Base-by-base conservation (phyloP, 2,113 vertebrate genomes). In the Cochlearius cochlearius region DNA sequence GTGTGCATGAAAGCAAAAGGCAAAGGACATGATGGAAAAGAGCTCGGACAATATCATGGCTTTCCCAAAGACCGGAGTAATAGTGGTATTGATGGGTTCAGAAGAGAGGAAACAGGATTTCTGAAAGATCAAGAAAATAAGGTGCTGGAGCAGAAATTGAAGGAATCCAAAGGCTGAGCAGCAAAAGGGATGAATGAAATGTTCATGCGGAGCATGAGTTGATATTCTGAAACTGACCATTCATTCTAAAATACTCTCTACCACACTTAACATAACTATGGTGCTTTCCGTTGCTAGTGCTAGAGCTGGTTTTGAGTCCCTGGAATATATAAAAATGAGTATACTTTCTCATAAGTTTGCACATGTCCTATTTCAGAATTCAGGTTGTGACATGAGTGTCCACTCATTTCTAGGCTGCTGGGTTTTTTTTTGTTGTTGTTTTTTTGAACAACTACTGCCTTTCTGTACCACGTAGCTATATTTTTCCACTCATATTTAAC, bases 401-500 rank as follows among this genome's bases (percentile, higher is more conserved):
- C 36, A 29, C 30, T 91, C 27, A 78, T 52, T 96, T 93, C 67
- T 83, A 80, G 23, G 62, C 10, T 90, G 39, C 10, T 67, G 25
- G 26, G 11, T 19, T 21, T 0, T 56, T 88, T 58, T n/a, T 1
- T 11, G 11, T 15, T 69, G 5, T 22, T 76, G 18, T 20, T 77
- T 66, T 71, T 85, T 43, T 56, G 1, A 89, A 74, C 25, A 90
- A 59, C 55, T 86, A 43, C 14, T 56, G 53, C 16, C 27, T 74
- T 93, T 72, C 67, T 62, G 15, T 25, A 87, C 4, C 25, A 69
- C 58, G 11, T 20, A 90, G 23, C 38, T 72, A 1, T 62, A 63
- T 79, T 89, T 94, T 88, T 76, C 92, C 43, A 49, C 5, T 81
- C 39, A n/a, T 59, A 94, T 95, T 96, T 88, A 67, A 92, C 36